A percentile compares a stretch with the other conserved stretches of the same genome.
Evolutionary conservation across 1,140 invertebrate species (phyloP).

Genomic region (Aphidius ervi): DNA sequence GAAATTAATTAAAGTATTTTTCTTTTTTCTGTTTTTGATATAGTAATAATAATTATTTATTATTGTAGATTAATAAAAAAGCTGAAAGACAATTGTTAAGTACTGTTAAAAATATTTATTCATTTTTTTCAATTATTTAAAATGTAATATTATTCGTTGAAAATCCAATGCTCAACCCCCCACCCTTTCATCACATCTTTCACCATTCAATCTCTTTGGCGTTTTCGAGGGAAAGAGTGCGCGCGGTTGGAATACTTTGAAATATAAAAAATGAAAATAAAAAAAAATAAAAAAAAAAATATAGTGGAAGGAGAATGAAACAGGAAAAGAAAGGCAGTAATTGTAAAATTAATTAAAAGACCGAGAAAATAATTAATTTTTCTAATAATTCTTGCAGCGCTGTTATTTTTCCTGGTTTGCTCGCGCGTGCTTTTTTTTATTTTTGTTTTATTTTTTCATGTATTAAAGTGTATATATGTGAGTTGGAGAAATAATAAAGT

Average conservation of each 20-base stretch:
- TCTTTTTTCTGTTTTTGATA: too few species aligned
- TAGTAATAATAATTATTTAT: too few species aligned
- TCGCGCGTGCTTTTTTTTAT: conserved; percentile 6
- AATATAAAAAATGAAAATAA: neutral
- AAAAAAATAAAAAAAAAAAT: conserved; percentile 8
- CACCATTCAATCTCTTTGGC: conserved; percentile 15
- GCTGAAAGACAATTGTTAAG: too few species aligned
- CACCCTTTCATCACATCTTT: neutral
- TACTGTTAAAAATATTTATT: too few species aligned
- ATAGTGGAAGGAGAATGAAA: neutral
- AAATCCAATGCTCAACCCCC: too few species aligned
- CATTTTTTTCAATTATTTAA: too few species aligned
- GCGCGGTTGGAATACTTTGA: neutral
- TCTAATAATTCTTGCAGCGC: conserved; percentile 50
- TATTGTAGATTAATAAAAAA: too few species aligned
- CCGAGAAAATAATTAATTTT: conserved; percentile 54
- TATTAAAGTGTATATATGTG: neutral
- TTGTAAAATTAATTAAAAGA: conserved; percentile 54
- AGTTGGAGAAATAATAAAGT: neutral
- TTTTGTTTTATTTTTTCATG: conserved; percentile 6
- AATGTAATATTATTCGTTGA: too few species aligned
- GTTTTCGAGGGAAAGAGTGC: neutral
- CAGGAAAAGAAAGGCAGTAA: conserved; percentile 32
- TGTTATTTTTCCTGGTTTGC: conserved; percentile 31
- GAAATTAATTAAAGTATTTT: too few species aligned